Evolutionary conservation across 2,113 vertebrate species (phyloP), one percentile per base, ranked within the genome.

Genomic region (Cryptomyrus ogoouensis): DNA sequence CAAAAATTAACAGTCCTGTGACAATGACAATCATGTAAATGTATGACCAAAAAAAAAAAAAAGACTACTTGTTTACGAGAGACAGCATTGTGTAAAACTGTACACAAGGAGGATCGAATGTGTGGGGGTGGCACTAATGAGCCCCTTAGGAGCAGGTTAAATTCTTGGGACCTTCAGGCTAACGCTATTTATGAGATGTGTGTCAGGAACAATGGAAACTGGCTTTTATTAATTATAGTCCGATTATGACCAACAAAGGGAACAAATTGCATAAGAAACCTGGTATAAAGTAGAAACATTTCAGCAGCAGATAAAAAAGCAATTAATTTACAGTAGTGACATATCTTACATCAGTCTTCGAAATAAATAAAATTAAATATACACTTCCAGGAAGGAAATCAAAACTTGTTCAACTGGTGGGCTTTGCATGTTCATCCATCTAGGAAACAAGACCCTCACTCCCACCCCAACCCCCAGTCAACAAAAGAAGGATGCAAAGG

Each of bases 351-450:
- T 94, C 90, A 93, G 93, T 94, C 93, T 93, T 94, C 94, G 94
- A 95, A 96, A 96, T 96, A 96, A 96, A 96, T 95, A 93, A 93
- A 94, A 95, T 95, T 95, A 96, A 95, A 96, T 96, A 95, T 95
- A 95, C 95, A 96, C 93, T 94, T 95, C 95, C 95, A 95, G 94
- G 94, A 92, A 94, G 94, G 94, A 95, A 94, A 95, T 92, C 90
- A 88, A 90, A 92, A 93, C 90, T 88, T 92, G 94, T 94, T 94
- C 94, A 91, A 94, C 94, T 95, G 94, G 95, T 95, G 93, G 90
- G 91, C 86, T 93, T 94, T 91, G 93, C 93, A 93, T 93, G 94
- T 94, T 94, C 93, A 94, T 93, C 94, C 94, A 90, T 93, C 92
- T 93, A 93, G 83, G 90, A 92, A 92, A 92, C 89, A 91, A 93